Base-by-base conservation (phyloP, 2,888 invertebrate species). In the Cetonia aurata region DNA sequence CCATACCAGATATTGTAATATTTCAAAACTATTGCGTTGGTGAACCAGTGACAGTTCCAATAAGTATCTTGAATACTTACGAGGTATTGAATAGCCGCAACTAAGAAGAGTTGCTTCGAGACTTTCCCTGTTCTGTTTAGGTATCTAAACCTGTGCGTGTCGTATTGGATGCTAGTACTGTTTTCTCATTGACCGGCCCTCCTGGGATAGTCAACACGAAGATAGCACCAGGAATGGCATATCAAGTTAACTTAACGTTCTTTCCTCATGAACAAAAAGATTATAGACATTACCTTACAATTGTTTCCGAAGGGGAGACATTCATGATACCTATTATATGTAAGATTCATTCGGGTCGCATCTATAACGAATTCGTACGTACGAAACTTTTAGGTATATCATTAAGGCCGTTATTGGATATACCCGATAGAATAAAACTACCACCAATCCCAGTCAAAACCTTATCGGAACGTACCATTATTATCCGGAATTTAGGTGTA, bases 191-290 rank as follows among this genome's bases (percentile, higher is more conserved):
- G 52, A 85, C 80, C n/a, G 79, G 87, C 77, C 83, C 85, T 8
- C 84, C 85, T 57, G 82, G 82, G 31, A 83, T 81, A 9, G 81
- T 86, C 19, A 80, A 86, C 44, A 86, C 85, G 0, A 89, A 91
- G 78, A 82, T 93, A 19, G 92, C 92, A 4, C 91, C 93, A 13
- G 93, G 93, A 50, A 89, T 93, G 75, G 87, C 89, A 17, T 86
- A 89, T 42, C 83, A 86, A 1, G 89, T 91, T 75, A 86, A 86
- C 6, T 82, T 93, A 6, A 88, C 88, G 55, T 93, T 93, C 81
- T 83, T 80, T 53, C 90, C 92, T 0, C 85, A 86, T 9, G 86
- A 86, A 68, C 81, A 82, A 46, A 85, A 85, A 74, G 91, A 91
- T 79, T 89, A 88, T 73, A 82, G 82, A 19, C 87, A 89, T 74